Percentiles rank a stretch among this genome's conserved stretches.
Evolutionary conservation across 1,140 invertebrate species (phyloP).

Genomic region (Drosophila albomicans): DNA sequence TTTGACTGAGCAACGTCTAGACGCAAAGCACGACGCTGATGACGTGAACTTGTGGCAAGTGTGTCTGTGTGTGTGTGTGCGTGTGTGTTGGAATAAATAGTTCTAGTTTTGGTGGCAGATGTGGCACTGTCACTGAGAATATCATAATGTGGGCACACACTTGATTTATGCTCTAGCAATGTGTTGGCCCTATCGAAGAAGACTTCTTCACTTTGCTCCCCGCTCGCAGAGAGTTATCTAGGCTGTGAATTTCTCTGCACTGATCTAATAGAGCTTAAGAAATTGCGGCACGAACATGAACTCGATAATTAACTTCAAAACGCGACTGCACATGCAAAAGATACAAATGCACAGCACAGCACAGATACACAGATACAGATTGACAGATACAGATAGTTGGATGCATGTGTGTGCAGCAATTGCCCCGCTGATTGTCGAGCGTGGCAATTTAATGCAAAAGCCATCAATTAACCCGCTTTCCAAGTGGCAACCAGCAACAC

Average conservation of each 20-base stretch:
- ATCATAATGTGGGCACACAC: slow-evolving; percentile 46
- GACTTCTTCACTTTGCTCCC: neutral
- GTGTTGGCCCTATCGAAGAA: neutral
- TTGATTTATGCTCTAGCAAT: slow-evolving; percentile 62
- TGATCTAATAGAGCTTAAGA: slow-evolving; percentile 75
- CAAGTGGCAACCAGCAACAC: slow-evolving; percentile 31
- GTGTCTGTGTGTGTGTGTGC: neutral
- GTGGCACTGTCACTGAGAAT: slow-evolving; percentile 26
- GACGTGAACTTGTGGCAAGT: slow-evolving; percentile 24
- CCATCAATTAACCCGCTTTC: slow-evolving; percentile 83
- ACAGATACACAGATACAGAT: slow-evolving; percentile 56
- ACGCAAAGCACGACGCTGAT: slow-evolving; percentile 27
- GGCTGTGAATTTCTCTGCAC: slow-evolving; percentile 50
- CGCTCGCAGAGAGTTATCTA: slow-evolving; percentile 3
- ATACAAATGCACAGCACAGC: slow-evolving; percentile 40
- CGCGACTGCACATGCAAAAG: slow-evolving; percentile 59
- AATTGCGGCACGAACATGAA: slow-evolving; percentile 81
- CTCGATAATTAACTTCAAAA: slow-evolving; percentile 77
- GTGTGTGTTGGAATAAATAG: slow-evolving; percentile 13
- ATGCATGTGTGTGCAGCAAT: slow-evolving; percentile 18
- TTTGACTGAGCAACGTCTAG: slow-evolving; percentile 54
- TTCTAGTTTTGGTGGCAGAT: slow-evolving; percentile 30
- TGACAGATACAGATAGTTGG: slow-evolving; percentile 31
- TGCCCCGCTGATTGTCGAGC: slow-evolving; percentile 65
- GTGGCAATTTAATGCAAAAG: slow-evolving; percentile 82